A percentile compares a stretch with the other conserved stretches of the same genome.
phyloP scores from a whole-genome alignment of 64 coral and sea anemone genomes.

The Pocillopora damicornis region DNA sequence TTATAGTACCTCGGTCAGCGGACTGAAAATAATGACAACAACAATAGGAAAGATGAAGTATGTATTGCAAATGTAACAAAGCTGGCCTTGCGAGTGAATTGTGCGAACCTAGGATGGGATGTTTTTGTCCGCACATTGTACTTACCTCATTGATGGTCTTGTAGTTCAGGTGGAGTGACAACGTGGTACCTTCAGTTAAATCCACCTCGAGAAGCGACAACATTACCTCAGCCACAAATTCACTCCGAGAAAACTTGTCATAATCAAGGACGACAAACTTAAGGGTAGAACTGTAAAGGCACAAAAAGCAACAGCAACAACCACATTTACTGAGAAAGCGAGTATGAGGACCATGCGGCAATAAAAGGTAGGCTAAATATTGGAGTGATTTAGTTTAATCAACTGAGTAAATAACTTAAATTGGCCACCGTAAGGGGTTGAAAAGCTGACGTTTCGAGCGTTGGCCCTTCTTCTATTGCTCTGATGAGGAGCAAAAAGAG shows the following conservation, averaged over 20 bases:
- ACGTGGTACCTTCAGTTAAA: conserved; percentile 59
- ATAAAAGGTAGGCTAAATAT: too few species aligned
- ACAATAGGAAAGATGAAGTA: neutral
- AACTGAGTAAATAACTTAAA: too few species aligned
- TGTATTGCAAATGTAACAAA: neutral
- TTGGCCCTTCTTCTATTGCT: too few species aligned
- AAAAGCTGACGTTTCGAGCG: too few species aligned
- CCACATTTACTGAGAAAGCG: neutral
- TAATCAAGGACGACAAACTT: conserved; percentile 92
- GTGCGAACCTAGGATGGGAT: neutral
- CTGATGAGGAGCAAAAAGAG: too few species aligned
- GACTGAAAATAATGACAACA: conserved; percentile 38
- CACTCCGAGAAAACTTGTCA: conserved; percentile 85
- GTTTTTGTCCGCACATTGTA: neutral
- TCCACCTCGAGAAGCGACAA: conserved; percentile 62
- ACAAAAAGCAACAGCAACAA: neutral
- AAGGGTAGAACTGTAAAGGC: conserved; percentile 29
- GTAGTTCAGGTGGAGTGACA: conserved; percentile 62
- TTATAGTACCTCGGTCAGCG: conserved; percentile 58
- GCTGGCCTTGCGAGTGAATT: neutral
- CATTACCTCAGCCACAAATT: conserved; percentile 80
- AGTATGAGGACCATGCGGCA: neutral
- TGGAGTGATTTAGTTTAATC: too few species aligned
- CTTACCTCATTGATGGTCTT: conserved; percentile 50
- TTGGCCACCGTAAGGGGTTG: too few species aligned